Evolutionary conservation across 1,140 invertebrate species (phyloP).

Genomic region (Chelonus insularis): DNA sequence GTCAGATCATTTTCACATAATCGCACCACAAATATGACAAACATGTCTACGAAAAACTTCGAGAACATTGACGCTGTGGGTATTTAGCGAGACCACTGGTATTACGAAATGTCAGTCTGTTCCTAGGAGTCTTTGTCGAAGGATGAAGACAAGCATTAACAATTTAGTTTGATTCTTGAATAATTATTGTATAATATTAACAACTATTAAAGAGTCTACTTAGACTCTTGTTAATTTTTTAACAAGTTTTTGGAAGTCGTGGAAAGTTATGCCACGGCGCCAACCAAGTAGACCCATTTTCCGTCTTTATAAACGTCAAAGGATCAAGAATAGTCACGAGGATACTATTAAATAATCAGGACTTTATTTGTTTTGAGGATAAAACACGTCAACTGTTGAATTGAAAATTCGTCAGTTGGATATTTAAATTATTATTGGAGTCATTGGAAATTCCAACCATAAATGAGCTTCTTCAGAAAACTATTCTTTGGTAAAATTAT

Average conservation of each 20-base stretch:
- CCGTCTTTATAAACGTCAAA: conserved; percentile 37
- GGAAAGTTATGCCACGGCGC: conserved; percentile 41
- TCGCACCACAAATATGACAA: conserved; percentile 12
- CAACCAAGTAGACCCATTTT: conserved; percentile 32
- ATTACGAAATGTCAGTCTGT: conserved; percentile 40
- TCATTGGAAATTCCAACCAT: background rate
- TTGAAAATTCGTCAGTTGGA: conserved; percentile 9
- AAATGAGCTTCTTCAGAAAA: conserved; percentile 22
- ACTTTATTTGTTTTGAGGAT: conserved; percentile 16
- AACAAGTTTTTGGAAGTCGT: conserved; percentile 26
- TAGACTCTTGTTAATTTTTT: conserved; percentile 1
- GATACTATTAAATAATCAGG: conserved; percentile 27
- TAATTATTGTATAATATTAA: background rate
- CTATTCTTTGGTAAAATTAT: conserved; percentile 22
- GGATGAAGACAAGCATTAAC: conserved; percentile 23
- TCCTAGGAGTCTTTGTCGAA: conserved; percentile 29
- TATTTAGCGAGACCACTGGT: conserved; percentile 35
- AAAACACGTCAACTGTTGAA: conserved; percentile 11
- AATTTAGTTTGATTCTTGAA: background rate
- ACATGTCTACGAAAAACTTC: conserved; percentile 29
- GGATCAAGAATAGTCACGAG: conserved; percentile 35
- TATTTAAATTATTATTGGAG: background rate
- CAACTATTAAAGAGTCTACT: conserved; percentile 2
- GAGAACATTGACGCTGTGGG: conserved; percentile 18
- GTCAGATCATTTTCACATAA: background rate